Conservation (phyloP, 1,140 invertebrate genomes). For the Augochlora pura region DNA sequence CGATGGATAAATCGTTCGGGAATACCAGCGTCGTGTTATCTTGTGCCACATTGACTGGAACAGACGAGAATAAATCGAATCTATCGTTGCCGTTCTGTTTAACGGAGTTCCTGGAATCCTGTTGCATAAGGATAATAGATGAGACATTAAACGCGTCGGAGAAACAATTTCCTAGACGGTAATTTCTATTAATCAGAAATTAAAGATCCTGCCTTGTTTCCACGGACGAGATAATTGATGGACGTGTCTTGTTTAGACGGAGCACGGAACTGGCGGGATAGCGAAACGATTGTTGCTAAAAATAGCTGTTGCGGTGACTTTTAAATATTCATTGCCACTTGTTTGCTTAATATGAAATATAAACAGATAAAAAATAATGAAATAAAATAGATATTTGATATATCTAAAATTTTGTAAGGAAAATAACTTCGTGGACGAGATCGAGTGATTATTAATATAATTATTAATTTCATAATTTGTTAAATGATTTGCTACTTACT, state of each 20-base stretch:
- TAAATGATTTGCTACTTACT: constrained; percentile 62
- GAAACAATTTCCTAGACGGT: not conserved
- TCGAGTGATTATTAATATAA: too few relatives aligned
- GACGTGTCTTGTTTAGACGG: too few relatives aligned
- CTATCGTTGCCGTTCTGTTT: not conserved
- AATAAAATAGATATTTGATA: too few relatives aligned
- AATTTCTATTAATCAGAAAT: not conserved
- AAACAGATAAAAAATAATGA: too few relatives aligned
- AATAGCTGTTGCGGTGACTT: too few relatives aligned
- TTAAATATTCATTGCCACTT: too few relatives aligned
- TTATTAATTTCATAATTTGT: not conserved
- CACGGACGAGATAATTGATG: not conserved
- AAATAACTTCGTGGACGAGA: too few relatives aligned
- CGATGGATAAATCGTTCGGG: constrained; percentile 75
- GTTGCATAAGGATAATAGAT: constrained; percentile 8
- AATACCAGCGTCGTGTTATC: constrained; percentile 75
- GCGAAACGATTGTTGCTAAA: too few relatives aligned
- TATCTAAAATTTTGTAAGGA: too few relatives aligned
- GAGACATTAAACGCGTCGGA: not conserved
- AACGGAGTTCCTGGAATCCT: constrained; percentile 6
- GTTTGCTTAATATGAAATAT: too few relatives aligned
- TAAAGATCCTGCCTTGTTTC: not conserved
- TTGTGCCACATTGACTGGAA: constrained; percentile 70
- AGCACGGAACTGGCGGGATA: too few relatives aligned
- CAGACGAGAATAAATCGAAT: not conserved